Conservation (phyloP, 2,888 invertebrate species). For the Cremastobaeus sp. region DNA sequence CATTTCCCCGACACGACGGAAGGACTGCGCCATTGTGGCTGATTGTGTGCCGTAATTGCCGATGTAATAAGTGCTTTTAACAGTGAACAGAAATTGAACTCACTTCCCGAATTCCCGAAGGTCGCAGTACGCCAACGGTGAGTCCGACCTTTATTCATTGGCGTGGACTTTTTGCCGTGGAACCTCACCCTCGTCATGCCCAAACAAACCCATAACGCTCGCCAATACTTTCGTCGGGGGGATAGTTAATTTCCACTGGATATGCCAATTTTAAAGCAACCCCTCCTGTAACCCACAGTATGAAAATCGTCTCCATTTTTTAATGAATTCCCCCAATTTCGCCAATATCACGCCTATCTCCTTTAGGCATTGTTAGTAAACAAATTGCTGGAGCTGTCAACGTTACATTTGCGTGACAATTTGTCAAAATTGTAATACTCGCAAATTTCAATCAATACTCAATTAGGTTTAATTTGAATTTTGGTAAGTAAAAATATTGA, state of each 20-base stretch:
- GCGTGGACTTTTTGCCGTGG: conserved; percentile 11
- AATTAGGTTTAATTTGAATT: not conserved
- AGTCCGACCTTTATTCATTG: conserved; percentile 35
- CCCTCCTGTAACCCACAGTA: no score
- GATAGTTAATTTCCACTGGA: conserved; percentile 22
- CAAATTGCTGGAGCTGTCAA: no score
- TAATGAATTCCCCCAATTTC: no score
- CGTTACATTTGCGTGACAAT: no score
- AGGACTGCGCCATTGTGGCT: conserved; percentile 58
- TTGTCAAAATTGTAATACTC: no score
- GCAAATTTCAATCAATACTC: not conserved
- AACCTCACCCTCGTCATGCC: not conserved
- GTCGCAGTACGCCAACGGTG: conserved; percentile 36
- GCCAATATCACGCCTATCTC: no score
- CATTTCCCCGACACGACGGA: conserved; percentile 51
- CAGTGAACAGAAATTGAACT: conserved; percentile 50
- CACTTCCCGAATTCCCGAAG: conserved; percentile 8
- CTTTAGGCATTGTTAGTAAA: no score
- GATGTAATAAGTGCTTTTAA: conserved; percentile 57
- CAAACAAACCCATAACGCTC: conserved; percentile 33
- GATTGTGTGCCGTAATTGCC: conserved; percentile 53
- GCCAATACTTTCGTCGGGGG: conserved; percentile 10
- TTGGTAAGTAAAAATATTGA: not conserved
- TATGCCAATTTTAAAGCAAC: no score
- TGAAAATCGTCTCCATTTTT: no score